phyloP scores from a whole-genome alignment of 2,888 invertebrate species.

The Patella caerulea region DNA sequence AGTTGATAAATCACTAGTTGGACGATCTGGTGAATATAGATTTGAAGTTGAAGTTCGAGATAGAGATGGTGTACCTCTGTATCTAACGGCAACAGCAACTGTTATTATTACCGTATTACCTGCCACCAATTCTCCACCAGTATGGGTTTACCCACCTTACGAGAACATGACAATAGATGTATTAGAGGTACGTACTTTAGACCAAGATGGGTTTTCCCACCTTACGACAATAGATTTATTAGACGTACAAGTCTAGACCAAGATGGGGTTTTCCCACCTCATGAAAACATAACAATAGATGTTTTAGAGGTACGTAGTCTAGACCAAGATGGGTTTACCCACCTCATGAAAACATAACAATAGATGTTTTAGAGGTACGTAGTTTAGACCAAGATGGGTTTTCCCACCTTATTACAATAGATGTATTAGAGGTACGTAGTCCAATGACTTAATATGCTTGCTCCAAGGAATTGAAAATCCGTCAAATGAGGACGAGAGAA shows the following conservation, averaged over 20 bases:
- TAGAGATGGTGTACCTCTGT: conserved; percentile 75
- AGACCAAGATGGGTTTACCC: conserved; percentile 87
- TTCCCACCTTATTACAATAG: conserved; percentile 72
- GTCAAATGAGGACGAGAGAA: too few relatives aligned
- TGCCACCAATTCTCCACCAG: conserved; percentile 79
- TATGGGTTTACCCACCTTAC: conserved; percentile 83
- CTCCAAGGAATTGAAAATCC: too few relatives aligned
- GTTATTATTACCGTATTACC: conserved; percentile 77
- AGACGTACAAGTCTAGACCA: conserved; percentile 84
- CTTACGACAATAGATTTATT: conserved; percentile 83
- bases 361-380: conserved; percentile 86
- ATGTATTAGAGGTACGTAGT: conserved; percentile 83
- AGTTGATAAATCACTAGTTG: conserved; percentile 81
- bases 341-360: conserved; percentile 81
- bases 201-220: conserved; percentile 80
- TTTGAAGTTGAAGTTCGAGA: conserved; percentile 85
- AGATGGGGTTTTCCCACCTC: conserved; percentile 83
- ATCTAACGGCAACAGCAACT: conserved; percentile 73
- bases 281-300: conserved; percentile 81
- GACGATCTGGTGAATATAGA: conserved; percentile 76
- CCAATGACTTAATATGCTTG: too few relatives aligned
- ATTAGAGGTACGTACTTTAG: conserved; percentile 79
- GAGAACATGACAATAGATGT: conserved; percentile 85
- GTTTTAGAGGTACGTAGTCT: conserved; percentile 74
- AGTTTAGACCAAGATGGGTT: conserved; percentile 75